Base-by-base conservation (phyloP, 2,113 vertebrate species). In the Canis aureus region DNA sequence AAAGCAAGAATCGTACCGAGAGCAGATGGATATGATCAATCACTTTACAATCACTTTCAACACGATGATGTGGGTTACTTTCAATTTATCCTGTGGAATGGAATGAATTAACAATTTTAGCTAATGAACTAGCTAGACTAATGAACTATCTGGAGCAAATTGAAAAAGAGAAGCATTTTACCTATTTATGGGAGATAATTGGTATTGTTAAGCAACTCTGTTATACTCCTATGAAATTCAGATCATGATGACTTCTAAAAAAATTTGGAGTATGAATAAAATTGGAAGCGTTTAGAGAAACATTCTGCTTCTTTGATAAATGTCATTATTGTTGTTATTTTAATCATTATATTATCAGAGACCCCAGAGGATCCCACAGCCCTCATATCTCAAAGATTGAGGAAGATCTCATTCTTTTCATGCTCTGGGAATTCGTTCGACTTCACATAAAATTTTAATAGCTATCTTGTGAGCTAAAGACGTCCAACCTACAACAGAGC, bases 311-410 rank as follows among this genome's bases (percentile, higher is more conserved):
- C 8, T 89, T 67, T 92, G 22, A 12, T 51, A 88, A 82, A 51
- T 82, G 4, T 69, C 32, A 35, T 69, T 69, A 35, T 87, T 73
- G 9, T 38, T 71, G 3, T 78, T 80, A 49, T 22, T 81, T 64
- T 79, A 67, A 29, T 49, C 25, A 59, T 94, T 91, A 12, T 23
- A 57, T n/a, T 88, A 27, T 55, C 23, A 59, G 55, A 78, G 38
- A 27, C 0, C 2, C 32, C 9, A 2, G 4, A 51, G 32, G 5
- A 4, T 66, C 32, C 35, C 3, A n/a, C 2, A 53, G 38, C 5
- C 15, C 7, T 82, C 4, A 20, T n/a, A 59, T 82, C 66, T 79
- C 55, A 23, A 89, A 89, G 32, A 59, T 35, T 25, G 23, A 81
- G 35, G 25, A 78, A 95, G 17, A 22, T 7, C 8, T 57, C 43